Percentiles rank a stretch among this genome's conserved stretches.
These are phyloP conservation scores for Hydrozoanthus tunicans DNA, from an alignment of 64 coral and sea anemone genomes.

Conservation along the genomic window DNA sequence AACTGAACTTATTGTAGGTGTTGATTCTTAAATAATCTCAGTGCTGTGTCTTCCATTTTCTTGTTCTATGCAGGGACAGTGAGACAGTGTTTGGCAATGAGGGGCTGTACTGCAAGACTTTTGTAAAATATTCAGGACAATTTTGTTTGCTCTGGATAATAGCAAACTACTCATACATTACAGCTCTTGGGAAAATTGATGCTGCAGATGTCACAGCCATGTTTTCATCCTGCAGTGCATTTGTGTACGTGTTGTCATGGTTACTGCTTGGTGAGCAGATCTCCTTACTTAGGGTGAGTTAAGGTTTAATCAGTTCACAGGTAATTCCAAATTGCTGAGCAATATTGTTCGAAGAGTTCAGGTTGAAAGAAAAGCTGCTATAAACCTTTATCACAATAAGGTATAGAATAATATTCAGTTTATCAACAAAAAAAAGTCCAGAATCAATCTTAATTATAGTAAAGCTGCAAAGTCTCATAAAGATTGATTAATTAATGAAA, in stretches of 20 bases:
- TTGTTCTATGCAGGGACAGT: slow-evolving; percentile 7
- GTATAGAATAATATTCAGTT: too few relatives aligned
- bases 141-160: slow-evolving; percentile 52
- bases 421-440: too few relatives aligned
- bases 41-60: too few relatives aligned
- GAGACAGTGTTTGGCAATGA: slow-evolving; percentile 40
- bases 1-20: too few relatives aligned
- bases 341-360: neutral
- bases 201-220: slow-evolving; percentile 55
- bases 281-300: slow-evolving; percentile 27
- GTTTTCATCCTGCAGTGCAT: slow-evolving; percentile 57
- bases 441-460: too few relatives aligned
- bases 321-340: neutral
- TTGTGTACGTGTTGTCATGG: slow-evolving; percentile 51
- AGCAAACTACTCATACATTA: slow-evolving; percentile 48
- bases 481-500: too few relatives aligned
- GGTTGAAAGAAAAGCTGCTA: neutral
- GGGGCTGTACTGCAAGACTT: slow-evolving; percentile 38
- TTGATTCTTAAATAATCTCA: neutral
- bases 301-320: neutral
- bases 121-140: slow-evolving; percentile 35
- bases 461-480: too few relatives aligned
- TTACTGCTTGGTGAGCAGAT: slow-evolving; percentile 17
- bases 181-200: slow-evolving; percentile 48
- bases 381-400: too few relatives aligned